A percentile compares a stretch with the other conserved stretches of the same genome.
Evolutionary conservation across 2,888 invertebrate genomes (phyloP).

Genomic region (Cremastinae sp.): DNA sequence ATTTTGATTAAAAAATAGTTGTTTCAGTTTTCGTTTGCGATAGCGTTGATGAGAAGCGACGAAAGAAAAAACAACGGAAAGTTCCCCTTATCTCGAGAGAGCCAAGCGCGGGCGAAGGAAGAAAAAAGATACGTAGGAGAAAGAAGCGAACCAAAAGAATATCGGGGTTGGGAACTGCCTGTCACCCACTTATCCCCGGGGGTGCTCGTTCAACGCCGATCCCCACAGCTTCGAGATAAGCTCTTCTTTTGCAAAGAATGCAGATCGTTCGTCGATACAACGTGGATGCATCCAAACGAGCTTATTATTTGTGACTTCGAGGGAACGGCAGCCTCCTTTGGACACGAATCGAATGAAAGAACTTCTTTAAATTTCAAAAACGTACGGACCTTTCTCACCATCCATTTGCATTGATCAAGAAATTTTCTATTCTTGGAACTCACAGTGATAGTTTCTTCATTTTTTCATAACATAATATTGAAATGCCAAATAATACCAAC

Average conservation of each 20-base stretch:
- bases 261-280: slow-evolving; percentile 62
- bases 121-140: slow-evolving; percentile 33
- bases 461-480: no score
- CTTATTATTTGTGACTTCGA: slow-evolving; percentile 48
- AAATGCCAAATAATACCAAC: no score
- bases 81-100: slow-evolving; percentile 21
- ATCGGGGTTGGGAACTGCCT: slow-evolving; percentile 10
- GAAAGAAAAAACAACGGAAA: slow-evolving; percentile 28
- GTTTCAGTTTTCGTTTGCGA: no score
- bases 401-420: no score
- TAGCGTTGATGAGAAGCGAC: background rate
- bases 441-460: no score
- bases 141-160: slow-evolving; percentile 13
- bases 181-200: slow-evolving; percentile 43
- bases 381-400: no score
- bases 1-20: no score
- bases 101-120: slow-evolving; percentile 16
- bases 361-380: slow-evolving; percentile 19
- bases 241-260: slow-evolving; percentile 64
- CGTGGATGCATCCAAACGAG: slow-evolving; percentile 49
- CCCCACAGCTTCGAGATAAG: slow-evolving; percentile 58
- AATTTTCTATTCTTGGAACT: no score
- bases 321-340: slow-evolving; percentile 21
- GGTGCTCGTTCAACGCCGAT: slow-evolving; percentile 23
- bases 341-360: slow-evolving; percentile 21